Percentiles rank a stretch among this genome's conserved stretches.
Conservation (phyloP, 2,113 vertebrate genomes). For the Dicrurus megarhynchus region DNA sequence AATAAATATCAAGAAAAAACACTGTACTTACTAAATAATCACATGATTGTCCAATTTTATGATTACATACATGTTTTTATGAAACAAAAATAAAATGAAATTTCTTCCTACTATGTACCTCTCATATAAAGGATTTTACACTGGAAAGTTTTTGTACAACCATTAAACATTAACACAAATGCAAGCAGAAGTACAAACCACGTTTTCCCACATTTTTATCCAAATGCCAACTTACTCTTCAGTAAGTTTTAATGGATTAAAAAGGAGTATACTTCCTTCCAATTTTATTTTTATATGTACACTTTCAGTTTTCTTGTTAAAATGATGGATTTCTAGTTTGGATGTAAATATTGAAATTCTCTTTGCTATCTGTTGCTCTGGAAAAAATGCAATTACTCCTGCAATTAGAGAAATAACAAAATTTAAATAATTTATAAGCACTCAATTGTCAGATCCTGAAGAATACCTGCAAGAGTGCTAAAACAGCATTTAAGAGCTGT, state of each 20-base stretch:
- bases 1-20: not conserved
- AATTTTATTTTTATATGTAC: not conserved
- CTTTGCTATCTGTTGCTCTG: not conserved
- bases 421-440: not conserved
- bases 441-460: not conserved
- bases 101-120: not conserved
- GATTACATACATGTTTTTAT: not conserved
- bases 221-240: not conserved
- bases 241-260: not conserved
- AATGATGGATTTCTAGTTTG: not conserved
- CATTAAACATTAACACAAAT: not conserved
- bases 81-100: not conserved
- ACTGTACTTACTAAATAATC: not conserved
- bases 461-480: not conserved
- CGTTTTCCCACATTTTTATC: not conserved
- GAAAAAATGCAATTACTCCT: not conserved
- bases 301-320: not conserved
- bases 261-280: not conserved
- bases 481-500: not conserved
- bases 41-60: not conserved
- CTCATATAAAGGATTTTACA: not conserved
- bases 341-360: not conserved
- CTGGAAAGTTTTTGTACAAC: rapidly evolving
- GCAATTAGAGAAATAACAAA: not conserved
- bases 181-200: not conserved